A percentile compares a stretch with the other conserved stretches of the same genome.
phyloP scores from a whole-genome alignment of 2,888 invertebrate species.

The Limenitis camilla region DNA sequence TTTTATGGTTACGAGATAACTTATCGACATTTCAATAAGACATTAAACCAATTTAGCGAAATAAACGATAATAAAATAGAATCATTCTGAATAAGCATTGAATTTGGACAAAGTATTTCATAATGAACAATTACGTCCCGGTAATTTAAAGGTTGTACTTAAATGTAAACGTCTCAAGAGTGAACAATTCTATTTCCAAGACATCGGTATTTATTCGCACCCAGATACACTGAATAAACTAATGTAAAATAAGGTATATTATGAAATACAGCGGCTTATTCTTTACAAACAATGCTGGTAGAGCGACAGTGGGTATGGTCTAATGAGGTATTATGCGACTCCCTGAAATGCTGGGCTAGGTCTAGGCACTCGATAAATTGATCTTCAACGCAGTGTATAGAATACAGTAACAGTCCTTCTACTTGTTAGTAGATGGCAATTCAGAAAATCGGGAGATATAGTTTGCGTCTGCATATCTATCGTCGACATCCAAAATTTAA shows the following conservation, averaged over 20 bases:
- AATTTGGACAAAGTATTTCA: no score
- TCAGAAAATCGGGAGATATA: no score
- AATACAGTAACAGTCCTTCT: neutral
- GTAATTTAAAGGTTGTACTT: neutral
- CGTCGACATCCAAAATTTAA: no score
- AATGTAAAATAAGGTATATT: slow-evolving; percentile 7
- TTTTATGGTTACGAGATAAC: no score
- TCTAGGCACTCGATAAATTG: slow-evolving; percentile 19
- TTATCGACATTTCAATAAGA: no score
- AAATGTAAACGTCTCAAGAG: neutral
- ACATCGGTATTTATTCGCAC: slow-evolving; percentile 4
- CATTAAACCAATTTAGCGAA: no score
- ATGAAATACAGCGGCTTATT: slow-evolving; percentile 6
- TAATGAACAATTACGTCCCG: no score
- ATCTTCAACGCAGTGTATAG: slow-evolving; percentile 12
- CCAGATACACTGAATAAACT: neutral
- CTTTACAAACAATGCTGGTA: slow-evolving; percentile 42
- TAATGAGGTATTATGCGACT: slow-evolving; percentile 65
- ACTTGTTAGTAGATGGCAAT: no score
- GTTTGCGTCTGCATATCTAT: no score
- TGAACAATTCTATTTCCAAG: slow-evolving; percentile 5
- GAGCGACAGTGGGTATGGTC: slow-evolving; percentile 50
- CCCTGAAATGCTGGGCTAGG: slow-evolving; percentile 37
- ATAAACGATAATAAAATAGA: no score
- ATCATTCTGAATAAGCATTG: no score